phyloP scores from a whole-genome alignment of 2,888 invertebrate genomes.

The Lomographa bimaculata region DNA sequence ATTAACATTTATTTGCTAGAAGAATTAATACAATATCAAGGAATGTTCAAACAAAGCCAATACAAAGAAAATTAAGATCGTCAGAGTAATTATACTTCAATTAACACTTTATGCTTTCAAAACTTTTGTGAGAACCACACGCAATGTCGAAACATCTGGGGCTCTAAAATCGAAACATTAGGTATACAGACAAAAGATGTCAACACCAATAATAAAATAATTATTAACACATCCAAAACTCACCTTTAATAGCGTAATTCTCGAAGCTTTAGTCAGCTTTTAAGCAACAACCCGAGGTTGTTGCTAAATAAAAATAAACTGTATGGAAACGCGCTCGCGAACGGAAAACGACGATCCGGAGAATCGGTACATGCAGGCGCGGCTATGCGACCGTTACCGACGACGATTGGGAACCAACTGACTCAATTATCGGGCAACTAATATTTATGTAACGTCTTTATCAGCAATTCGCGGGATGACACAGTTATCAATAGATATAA shows the following conservation, averaged over 20 bases:
- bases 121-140: no score
- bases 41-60: no score
- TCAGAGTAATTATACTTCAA: no score
- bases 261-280: slow-evolving; percentile 81
- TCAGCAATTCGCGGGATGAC: slow-evolving; percentile 56
- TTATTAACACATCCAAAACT: no score
- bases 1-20: no score
- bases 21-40: no score
- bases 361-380: slow-evolving; percentile 42
- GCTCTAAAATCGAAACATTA: no score
- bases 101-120: no score
- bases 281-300: slow-evolving; percentile 82
- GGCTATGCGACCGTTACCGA: slow-evolving; percentile 38
- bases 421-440: slow-evolving; percentile 36
- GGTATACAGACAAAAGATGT: no score
- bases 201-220: no score
- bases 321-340: slow-evolving; percentile 35
- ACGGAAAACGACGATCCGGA: slow-evolving; percentile 34
- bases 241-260: slow-evolving; percentile 85
- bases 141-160: no score
- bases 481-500: slow-evolving; percentile 51
- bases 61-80: no score
- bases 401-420: slow-evolving; percentile 56
- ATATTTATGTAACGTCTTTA: slow-evolving; percentile 65
- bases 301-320: slow-evolving; percentile 61